phyloP scores from a whole-genome alignment of 2,888 invertebrate genomes.

The Cheilosia vernalis region DNA sequence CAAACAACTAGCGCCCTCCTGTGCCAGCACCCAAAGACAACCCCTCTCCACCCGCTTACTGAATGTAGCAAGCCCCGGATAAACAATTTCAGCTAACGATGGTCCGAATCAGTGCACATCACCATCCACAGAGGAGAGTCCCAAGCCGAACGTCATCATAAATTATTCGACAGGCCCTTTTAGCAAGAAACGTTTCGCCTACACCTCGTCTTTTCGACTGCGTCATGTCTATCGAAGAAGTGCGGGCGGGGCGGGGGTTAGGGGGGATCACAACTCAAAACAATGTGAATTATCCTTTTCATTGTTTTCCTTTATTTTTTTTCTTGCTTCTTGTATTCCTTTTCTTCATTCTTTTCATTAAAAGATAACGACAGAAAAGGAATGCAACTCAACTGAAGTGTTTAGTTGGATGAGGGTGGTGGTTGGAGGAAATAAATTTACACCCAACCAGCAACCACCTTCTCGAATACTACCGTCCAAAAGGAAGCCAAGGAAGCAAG shows the following conservation, averaged over 20 bases:
- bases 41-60: background rate
- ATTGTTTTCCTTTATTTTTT: slow-evolving; percentile 38
- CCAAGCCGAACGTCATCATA: slow-evolving; percentile 25
- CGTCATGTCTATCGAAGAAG: slow-evolving; percentile 45
- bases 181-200: slow-evolving; percentile 19
- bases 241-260: background rate
- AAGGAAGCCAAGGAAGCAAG: slow-evolving; percentile 34
- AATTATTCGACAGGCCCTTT: slow-evolving; percentile 57
- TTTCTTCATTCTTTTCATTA: slow-evolving; percentile 67
- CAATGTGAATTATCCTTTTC: slow-evolving; percentile 65
- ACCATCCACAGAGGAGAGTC: background rate
- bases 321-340: background rate
- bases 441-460: slow-evolving; percentile 61
- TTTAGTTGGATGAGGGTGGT: background rate
- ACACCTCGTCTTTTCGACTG: slow-evolving; percentile 23
- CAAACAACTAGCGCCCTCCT: too few species aligned
- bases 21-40: background rate
- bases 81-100: background rate
- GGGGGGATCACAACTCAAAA: slow-evolving; percentile 6
- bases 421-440: slow-evolving; percentile 59
- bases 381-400: slow-evolving; percentile 50
- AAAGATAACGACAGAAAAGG: slow-evolving; percentile 65
- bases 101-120: slow-evolving; percentile 28
- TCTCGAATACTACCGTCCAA: slow-evolving; percentile 55
- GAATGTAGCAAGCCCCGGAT: too few species aligned